Base-by-base conservation (phyloP, 2,888 invertebrate genomes). In the Papilio elwesi region DNA sequence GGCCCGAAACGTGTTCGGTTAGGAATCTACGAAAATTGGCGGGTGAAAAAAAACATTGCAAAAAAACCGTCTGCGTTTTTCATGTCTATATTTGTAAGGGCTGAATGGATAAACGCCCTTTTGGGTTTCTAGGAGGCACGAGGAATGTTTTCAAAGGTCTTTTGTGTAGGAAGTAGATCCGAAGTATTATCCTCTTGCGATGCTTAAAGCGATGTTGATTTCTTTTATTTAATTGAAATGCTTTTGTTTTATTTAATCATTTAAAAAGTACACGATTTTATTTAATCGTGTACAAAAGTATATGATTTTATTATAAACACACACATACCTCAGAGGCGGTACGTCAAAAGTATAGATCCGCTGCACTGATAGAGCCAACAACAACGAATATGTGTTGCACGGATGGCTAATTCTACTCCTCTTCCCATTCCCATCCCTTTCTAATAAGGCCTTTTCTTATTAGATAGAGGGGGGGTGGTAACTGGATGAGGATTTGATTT, bases 1-100 rank as follows among this genome's bases (percentile, higher is more conserved):
- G 62, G 49, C 66, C 65, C 64, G 68, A 67, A 66, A 71, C 71
- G 65, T 71, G 65, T 71, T 71, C 72, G 72, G 36, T 68, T 55
- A 59, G 63, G 63, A 72, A 63, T 63, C 68, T 72, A 68, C 68
- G 47, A 72, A 71, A 72, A 68, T 43, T 72, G 68, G 62, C 68
- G 63, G 53, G 16, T 36, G n/a, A 53, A 63, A 62, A 57, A 67
- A 71, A 52, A 26, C 6, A 4, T 12, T 38, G 11, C 26, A 51
- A 67, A 71, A 51, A 15, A 66, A 57, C 36, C 38, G 72, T 53
- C 63, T 63, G 36, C 59, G 66, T 66, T 70, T 70, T 64, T 70
- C 70, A 63, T 53, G 69, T 68, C 69, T 69, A 63, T 70, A 47
- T 13, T 68, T 43, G 47, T 66, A 66, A 70, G 59, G 71, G 26